Base-by-base conservation (phyloP, 2,797 vertebrate species). In the Astyanax mexicanus region DNA sequence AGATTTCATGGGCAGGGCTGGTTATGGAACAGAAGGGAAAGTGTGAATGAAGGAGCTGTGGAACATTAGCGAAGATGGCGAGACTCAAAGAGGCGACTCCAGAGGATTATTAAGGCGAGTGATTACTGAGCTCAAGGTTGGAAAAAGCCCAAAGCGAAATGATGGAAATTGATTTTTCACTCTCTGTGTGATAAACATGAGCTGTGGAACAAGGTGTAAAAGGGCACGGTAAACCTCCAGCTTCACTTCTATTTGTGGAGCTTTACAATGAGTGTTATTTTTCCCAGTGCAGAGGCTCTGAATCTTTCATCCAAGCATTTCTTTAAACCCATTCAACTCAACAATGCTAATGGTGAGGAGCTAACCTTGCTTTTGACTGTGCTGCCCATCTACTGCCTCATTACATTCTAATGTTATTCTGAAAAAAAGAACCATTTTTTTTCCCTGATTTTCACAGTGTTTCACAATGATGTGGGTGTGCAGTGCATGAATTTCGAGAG, bases 251-350 rank as follows among this genome's bases (percentile, higher is more conserved):
- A 55, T 60, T 69, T 32, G 75, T 54, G 57, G 21, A 71, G 79
- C 69, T 32, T 32, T 32, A 32, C 29, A 32, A 32, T 2, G 2
- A 32, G 29, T 69, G 73, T 65, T 57, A 79, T 81, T 81, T 82
- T 49, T 51, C 32, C 11, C 27, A 80, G 70, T 52, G 57, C 73
- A 78, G 27, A 74, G 60, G 75, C 40, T 62, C 76, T 85, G 81
- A 88, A 87, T 37, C 54, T 89, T 89, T 87, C 69, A 66, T 67
- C 11, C 35, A 38, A 47, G 64, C 29, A 29, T 52, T 52, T 52
- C 51, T 25, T 3, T 11, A 25, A 55, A 55, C 25, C 25, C 52
- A 55, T 25, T 52, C 52, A 65, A 23, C 38, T 38, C 13, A 64
- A 25, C 61, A 64, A 21, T 44, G 11, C 19, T 38, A 42, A 42